These are phyloP conservation scores for Gymnogyps californianus DNA, from an alignment of 2,113 vertebrate genomes.

Conservation along the genomic window DNA sequence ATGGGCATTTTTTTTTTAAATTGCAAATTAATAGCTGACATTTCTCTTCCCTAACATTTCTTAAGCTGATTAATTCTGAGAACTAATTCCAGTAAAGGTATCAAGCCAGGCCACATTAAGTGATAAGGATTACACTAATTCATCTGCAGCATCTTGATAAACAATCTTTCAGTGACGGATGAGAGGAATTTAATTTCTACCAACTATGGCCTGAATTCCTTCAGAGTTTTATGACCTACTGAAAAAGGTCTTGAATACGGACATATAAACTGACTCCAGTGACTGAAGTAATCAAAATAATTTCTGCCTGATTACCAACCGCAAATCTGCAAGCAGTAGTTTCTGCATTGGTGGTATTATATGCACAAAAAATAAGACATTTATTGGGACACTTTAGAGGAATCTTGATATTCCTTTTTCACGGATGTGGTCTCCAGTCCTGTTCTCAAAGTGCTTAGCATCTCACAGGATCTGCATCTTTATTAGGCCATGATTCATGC, in stretches of 20 bases:
- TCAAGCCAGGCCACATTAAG: constrained; percentile 17
- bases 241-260: background rate
- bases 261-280: background rate
- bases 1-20: background rate
- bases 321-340: background rate
- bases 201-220: background rate
- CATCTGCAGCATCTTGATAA: constrained; percentile 59
- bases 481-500: background rate
- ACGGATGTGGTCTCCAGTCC: background rate
- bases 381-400: background rate
- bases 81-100: constrained; percentile 46
- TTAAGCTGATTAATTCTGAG: constrained; percentile 64
- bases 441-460: background rate
- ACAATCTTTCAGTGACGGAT: constrained; percentile 31
- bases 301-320: background rate
- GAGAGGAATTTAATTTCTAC: constrained; percentile 46
- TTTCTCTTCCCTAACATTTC: constrained; percentile 32
- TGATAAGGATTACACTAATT: constrained; percentile 60
- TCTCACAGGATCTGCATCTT: background rate
- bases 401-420: background rate
- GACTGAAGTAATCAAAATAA: background rate
- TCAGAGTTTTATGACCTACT: constrained; percentile 4
- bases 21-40: background rate
- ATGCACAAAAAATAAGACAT: background rate
- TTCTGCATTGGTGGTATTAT: background rate